Evolutionary conservation across 2,888 invertebrate genomes (phyloP), one percentile per base, ranked within the genome.

Genomic region (Catocala fraxini): DNA sequence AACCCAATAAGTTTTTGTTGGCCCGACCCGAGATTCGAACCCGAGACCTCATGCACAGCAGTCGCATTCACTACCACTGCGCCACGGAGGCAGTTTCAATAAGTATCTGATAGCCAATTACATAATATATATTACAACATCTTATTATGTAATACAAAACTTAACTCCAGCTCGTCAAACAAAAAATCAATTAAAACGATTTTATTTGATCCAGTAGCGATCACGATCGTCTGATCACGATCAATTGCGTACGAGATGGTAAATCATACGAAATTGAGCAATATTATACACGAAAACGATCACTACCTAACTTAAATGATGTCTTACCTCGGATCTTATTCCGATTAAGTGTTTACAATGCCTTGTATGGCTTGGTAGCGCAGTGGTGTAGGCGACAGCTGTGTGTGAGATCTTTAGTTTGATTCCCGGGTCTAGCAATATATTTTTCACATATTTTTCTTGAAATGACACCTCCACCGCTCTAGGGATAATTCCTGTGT

Each of bases 161-260:
- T 45, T 12, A 12, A 9, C 45, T 45, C 45, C 10, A 13, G 45
- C 12, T 45, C 45, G 45, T 45, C 12, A 45, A 61, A 25, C 3
- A 69, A 71, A 70, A 71, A 70, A 1, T 65, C 65, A 73, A 70
- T 71, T 70, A 73, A 65, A 51, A 12, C 35, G 41, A 15, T 6
- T 46, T 53, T 10, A 35, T 41, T 56, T 49, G 56, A 55, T 49
- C 48, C 71, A 42, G 72, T 75, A 73, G 72, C 75, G 46, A 59
- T 75, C 72, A 73, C 75, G 75, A 75, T 63, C 53, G 52, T 61
- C 52, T 47, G 59, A 51, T 42, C 71, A 72, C 75, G 72, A 72
- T 57, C 46, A 25, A 35, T 66, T 74, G 75, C 72, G 75, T 53
- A 49, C 4, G 25, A 25, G 25, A 6, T n/a, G 5, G 42, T 12